A percentile compares a stretch with the other conserved stretches of the same genome.
Evolutionary conservation across 2,797 vertebrate species (phyloP).

Genomic region (Emydoidea blandingii): DNA sequence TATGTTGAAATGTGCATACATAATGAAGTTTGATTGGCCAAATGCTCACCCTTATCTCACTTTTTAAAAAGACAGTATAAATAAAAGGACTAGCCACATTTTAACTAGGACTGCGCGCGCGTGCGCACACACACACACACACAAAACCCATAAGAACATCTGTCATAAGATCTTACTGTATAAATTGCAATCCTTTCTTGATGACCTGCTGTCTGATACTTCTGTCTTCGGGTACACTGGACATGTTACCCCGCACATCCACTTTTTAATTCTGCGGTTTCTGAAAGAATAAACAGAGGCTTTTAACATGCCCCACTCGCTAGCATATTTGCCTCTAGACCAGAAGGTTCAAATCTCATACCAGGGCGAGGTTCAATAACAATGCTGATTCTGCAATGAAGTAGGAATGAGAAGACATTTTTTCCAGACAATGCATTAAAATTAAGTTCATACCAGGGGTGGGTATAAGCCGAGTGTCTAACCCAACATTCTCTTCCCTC

Average conservation of each 20-base stretch:
- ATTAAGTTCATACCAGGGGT: accelerated
- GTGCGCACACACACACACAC: accelerated
- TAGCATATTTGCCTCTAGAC: neutral
- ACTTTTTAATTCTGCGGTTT: slow-evolving; percentile 76
- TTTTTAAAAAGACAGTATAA: neutral
- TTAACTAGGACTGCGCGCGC: neutral
- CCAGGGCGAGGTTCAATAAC: accelerated
- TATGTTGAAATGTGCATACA: neutral
- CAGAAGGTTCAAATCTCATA: neutral
- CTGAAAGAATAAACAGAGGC: slow-evolving; percentile 77
- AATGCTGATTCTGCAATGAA: neutral
- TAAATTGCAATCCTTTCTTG: slow-evolving; percentile 95
- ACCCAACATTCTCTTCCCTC: accelerated
- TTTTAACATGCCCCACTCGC: neutral
- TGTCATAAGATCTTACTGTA: slow-evolving; percentile 87
- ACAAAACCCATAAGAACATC: neutral
- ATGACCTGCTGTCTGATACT: slow-evolving; percentile 93
- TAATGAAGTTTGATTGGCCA: neutral
- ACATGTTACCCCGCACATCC: slow-evolving; percentile 89
- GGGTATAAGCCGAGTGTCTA: neutral
- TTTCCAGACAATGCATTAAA: neutral
- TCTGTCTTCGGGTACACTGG: slow-evolving; percentile 89
- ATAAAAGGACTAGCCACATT: neutral
- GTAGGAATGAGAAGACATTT: neutral
- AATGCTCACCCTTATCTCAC: neutral